Evolutionary conservation across 2,888 invertebrate genomes (phyloP), one percentile per base, ranked within the genome.

Genomic region (Elgonia sp.): DNA sequence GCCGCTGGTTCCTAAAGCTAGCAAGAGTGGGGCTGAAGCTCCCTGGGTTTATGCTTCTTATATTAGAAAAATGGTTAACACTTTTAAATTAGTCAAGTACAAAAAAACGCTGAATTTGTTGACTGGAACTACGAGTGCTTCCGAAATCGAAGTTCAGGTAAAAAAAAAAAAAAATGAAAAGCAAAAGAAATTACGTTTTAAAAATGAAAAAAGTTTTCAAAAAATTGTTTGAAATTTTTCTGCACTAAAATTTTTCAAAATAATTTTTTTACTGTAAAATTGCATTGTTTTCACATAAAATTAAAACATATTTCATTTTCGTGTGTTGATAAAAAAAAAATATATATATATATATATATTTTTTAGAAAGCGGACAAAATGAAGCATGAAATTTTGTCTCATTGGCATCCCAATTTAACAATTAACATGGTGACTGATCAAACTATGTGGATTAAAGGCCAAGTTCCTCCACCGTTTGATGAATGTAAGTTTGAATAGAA

Each of bases 401-500:
- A 99, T 94, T 99, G 99, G 99, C 99, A 99, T 96, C 99, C 99
- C 6, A 99, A 99, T 95, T 95, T 99, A 92, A 99, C 99, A 0
- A 95, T 99, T 75, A 99, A 98, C 95, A 94, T 99, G 72, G 97
- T 99, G 1, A 97, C 98, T 73, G 99, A 99, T 95, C 98, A 99
- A 95, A 99, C 99, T 0, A 97, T 97, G 89, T 99, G 99, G 99
- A 96, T 97, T 40, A 96, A 97, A 92, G 99, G 99, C 10, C 96
- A 97, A 91, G 97, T 99, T 0, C 99, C 99, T 1, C 96, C 97
- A 57, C 99, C 99, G 4, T 95, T 99, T 40, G 98, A 99, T 95
- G 98, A 99, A 93, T 98, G 96, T 96, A 94, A 94, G 94, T 92
- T 60, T 53, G 8, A 70, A 20, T 83, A 37, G 21, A 55, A 50